Evolutionary conservation across 2,797 vertebrate genomes (phyloP).

Genomic region (Xiphophorus birchmanni): DNA sequence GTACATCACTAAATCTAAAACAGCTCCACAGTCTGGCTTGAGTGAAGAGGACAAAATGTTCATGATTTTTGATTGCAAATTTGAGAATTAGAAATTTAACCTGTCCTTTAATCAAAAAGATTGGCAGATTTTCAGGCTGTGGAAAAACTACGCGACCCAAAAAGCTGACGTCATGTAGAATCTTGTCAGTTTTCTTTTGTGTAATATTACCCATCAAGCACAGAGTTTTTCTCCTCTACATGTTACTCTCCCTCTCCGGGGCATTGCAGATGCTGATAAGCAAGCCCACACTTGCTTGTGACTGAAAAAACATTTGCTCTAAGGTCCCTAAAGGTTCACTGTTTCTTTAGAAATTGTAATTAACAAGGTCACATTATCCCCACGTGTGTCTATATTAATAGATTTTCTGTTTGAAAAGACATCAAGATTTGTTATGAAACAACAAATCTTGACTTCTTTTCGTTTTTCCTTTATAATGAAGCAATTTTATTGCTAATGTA

Average conservation of each 20-base stretch:
- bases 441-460: constrained; percentile 20
- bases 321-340: constrained; percentile 21
- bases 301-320: constrained; percentile 53
- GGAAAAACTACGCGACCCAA: neutral
- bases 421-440: constrained; percentile 29
- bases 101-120: neutral
- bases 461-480: constrained; percentile 26
- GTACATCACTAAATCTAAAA: neutral
- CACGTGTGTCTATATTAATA: constrained; percentile 31
- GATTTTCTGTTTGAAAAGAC: constrained; percentile 30
- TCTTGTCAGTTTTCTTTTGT: constrained; percentile 20
- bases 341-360: constrained; percentile 41
- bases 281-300: constrained; percentile 35
- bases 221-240: constrained; percentile 12
- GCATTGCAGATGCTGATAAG: constrained; percentile 20
- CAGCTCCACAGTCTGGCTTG: neutral
- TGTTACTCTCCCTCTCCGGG: constrained; percentile 30
- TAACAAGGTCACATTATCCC: constrained; percentile 42
- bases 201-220: constrained; percentile 16
- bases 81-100: neutral
- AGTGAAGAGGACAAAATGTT: neutral
- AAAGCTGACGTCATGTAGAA: constrained; percentile 13
- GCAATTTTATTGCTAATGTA: constrained; percentile 39
- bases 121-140: neutral
- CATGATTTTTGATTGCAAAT: neutral